phyloP scores from a whole-genome alignment of 2,113 vertebrate genomes.

The Spea bombifrons region DNA sequence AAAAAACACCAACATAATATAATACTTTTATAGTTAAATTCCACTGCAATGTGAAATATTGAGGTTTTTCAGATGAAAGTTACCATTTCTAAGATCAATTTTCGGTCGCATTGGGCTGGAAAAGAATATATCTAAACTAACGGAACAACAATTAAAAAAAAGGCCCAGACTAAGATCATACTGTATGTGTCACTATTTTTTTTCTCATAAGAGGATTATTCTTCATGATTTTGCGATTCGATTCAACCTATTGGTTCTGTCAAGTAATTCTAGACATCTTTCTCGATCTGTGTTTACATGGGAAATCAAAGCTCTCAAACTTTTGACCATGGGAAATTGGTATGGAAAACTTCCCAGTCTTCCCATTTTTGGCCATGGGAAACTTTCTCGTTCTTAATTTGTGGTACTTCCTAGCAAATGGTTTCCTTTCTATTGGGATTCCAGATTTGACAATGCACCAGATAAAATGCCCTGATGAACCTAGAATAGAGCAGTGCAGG shows the following conservation, averaged over 20 bases:
- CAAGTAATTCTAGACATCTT: neutral
- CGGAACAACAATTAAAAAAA: no score
- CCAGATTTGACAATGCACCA: constrained; percentile 34
- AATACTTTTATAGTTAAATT: no score
- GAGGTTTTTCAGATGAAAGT: no score
- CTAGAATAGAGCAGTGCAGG: constrained; percentile 16
- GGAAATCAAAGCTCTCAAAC: constrained; percentile 16
- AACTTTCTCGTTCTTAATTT: constrained; percentile 27
- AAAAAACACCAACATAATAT: no score
- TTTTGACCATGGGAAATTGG: neutral
- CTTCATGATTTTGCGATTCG: no score
- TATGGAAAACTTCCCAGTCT: neutral
- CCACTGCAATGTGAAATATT: no score
- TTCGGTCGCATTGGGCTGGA: no score
- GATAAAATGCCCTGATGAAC: constrained; percentile 29
- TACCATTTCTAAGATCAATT: no score
- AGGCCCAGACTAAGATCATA: no score
- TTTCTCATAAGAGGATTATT: no score
- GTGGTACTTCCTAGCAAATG: constrained; percentile 38
- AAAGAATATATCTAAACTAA: no score
- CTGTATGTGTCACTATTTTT: no score
- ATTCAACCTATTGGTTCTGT: neutral
- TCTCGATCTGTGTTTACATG: constrained; percentile 18
- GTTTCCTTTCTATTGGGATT: constrained; percentile 35
- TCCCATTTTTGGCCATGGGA: constrained; percentile 26